A percentile compares a stretch with the other conserved stretches of the same genome.
phyloP scores from a whole-genome alignment of 2,888 invertebrate genomes.

The Latrodectus elegans region DNA sequence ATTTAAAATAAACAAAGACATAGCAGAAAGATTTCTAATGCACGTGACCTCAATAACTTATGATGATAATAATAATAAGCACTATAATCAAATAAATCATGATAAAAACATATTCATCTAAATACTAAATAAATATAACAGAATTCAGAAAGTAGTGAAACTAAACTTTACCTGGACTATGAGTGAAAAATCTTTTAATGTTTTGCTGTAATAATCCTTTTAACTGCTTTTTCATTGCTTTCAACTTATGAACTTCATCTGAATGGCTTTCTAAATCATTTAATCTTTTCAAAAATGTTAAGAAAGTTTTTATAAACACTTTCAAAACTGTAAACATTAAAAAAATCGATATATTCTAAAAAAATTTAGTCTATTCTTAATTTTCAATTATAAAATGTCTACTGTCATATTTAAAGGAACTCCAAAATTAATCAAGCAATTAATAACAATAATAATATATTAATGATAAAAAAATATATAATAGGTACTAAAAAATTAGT shows the following conservation, averaged over 20 bases:
- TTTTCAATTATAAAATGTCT: no score
- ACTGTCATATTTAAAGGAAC: no score
- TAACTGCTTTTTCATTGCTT: conserved; percentile 60
- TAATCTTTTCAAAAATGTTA: conserved; percentile 27
- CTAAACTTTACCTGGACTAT: not conserved
- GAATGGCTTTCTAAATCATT: conserved; percentile 47
- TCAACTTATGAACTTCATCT: conserved; percentile 26
- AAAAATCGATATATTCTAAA: not conserved
- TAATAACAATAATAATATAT: no score
- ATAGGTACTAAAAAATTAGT: no score
- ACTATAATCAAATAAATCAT: not conserved
- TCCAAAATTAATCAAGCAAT: no score
- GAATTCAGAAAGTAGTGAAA: not conserved
- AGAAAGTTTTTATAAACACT: not conserved
- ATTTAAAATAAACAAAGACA: no score
- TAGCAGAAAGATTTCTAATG: no score
- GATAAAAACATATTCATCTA: not conserved
- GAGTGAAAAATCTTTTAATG: not conserved
- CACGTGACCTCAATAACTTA: no score
- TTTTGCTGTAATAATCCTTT: conserved; percentile 25
- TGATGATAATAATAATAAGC: not conserved
- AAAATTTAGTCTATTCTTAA: not conserved
- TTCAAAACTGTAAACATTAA: not conserved
- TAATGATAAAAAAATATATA: no score
- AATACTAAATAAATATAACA: not conserved